phyloP scores from a whole-genome alignment of 2,888 invertebrate genomes.

The Anthophora plumipes region DNA sequence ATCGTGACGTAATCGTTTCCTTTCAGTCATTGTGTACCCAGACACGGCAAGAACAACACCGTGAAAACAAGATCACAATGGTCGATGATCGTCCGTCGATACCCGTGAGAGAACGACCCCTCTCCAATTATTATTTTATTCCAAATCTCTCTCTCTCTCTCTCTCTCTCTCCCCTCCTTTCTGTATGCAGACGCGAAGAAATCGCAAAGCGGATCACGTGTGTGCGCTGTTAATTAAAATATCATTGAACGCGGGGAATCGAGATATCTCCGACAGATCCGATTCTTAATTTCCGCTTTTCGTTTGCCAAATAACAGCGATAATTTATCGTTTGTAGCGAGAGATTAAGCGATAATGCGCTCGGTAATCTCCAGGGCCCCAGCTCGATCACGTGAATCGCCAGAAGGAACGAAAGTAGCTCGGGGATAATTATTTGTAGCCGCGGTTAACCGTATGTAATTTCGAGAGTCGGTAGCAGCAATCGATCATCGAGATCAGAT shows the following conservation, averaged over 20 bases:
- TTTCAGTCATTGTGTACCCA: constrained; percentile 68
- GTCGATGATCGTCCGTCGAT: constrained; percentile 47
- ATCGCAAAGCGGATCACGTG: neutral
- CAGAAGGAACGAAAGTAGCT: constrained; percentile 67
- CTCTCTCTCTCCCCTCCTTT: neutral
- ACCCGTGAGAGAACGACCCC: constrained; percentile 52
- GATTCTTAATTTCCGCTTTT: constrained; percentile 23
- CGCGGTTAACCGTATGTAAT: constrained; percentile 74
- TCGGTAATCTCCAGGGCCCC: constrained; percentile 12
- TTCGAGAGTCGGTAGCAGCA: constrained; percentile 77
- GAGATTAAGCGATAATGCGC: constrained; percentile 63
- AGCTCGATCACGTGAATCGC: constrained; percentile 60
- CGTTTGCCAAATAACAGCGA: constrained; percentile 23
- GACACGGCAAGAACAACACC: constrained; percentile 69
- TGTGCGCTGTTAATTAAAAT: constrained; percentile 23
- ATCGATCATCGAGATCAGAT: constrained; percentile 77
- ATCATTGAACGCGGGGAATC: neutral
- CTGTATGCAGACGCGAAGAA: too few species aligned
- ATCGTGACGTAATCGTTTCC: constrained; percentile 83
- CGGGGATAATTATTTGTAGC: constrained; percentile 71
- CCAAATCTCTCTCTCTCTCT: neutral
- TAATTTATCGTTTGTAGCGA: constrained; percentile 58
- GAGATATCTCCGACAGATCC: neutral
- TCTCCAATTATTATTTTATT: constrained; percentile 1
- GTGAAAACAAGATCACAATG: constrained; percentile 74